These are phyloP conservation scores for Antechinus flavipes DNA, from an alignment of 2,113 vertebrate genomes.

Conservation along the genomic window DNA sequence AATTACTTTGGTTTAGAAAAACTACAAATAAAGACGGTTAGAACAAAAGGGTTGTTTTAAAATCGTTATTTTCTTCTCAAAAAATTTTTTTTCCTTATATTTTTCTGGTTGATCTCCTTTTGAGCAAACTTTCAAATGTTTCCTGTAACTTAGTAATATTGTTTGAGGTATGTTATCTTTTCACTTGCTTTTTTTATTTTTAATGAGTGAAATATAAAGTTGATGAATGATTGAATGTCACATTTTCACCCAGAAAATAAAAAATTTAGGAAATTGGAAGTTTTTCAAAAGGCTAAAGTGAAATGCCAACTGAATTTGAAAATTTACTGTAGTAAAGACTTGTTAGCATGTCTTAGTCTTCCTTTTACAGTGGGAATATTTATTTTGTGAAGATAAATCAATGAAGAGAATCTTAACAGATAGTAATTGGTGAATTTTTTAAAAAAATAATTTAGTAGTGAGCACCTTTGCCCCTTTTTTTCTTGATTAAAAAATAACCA, in stretches of 20 bases:
- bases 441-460: not conserved
- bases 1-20: not conserved
- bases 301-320: not conserved
- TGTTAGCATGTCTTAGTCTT: not conserved
- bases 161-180: constrained; percentile 42
- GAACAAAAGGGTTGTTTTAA: not conserved
- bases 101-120: constrained; percentile 25
- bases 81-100: not conserved
- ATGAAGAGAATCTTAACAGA: not conserved
- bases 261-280: constrained; percentile 40
- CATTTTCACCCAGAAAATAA: constrained; percentile 33
- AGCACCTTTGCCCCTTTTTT: not conserved
- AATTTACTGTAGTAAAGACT: constrained; percentile 2
- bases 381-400: constrained; percentile 43
- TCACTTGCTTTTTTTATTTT: constrained; percentile 5
- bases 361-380: constrained; percentile 25
- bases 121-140: constrained; percentile 37
- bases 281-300: constrained; percentile 35
- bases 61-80: not conserved
- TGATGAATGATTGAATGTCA: constrained; percentile 27
- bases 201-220: not conserved
- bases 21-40: not conserved
- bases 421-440: constrained; percentile 27
- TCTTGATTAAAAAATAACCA: constrained; percentile 16
- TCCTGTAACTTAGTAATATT: not conserved